A percentile compares a stretch with the other conserved stretches of the same genome.
phyloP scores from a whole-genome alignment of 2,113 vertebrate genomes.

The Oryzias celebensis region DNA sequence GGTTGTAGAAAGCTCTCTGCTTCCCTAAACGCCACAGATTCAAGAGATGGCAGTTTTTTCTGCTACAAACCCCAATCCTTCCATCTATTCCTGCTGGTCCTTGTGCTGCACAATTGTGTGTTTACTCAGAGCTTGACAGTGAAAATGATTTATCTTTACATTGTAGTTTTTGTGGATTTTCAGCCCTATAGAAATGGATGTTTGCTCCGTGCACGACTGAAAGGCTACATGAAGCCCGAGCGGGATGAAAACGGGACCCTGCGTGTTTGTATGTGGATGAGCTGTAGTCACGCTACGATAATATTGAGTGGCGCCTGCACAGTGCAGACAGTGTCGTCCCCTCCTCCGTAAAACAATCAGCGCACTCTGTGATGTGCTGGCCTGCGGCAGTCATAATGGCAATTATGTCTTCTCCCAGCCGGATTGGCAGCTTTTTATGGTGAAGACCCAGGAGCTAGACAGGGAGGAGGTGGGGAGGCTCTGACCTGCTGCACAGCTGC shows the following conservation, averaged over 20 bases:
- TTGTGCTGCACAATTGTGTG: slow-evolving; percentile 36
- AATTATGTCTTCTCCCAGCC: slow-evolving; percentile 58
- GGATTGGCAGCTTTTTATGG: slow-evolving; percentile 48
- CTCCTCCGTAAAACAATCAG: slow-evolving; percentile 59
- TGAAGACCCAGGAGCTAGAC: slow-evolving; percentile 44
- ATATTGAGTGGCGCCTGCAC: slow-evolving; percentile 63
- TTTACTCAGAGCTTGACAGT: slow-evolving; percentile 55
- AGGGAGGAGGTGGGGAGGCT: slow-evolving; percentile 19
- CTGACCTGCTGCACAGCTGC: slow-evolving; percentile 64
- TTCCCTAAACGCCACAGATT: slow-evolving; percentile 19
- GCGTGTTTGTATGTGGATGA: slow-evolving; percentile 41
- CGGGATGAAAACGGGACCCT: slow-evolving; percentile 21
- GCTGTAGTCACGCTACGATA: slow-evolving; percentile 69
- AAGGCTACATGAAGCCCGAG: slow-evolving; percentile 43
- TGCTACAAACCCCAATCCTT: slow-evolving; percentile 44
- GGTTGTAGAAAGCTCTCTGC: slow-evolving; percentile 40
- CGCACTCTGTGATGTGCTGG: slow-evolving; percentile 61
- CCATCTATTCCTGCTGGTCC: slow-evolving; percentile 55
- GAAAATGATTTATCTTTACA: background rate
- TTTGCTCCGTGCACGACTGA: slow-evolving; percentile 54
- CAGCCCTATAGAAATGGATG: slow-evolving; percentile 43
- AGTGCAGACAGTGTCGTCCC: slow-evolving; percentile 55
- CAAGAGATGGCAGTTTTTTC: slow-evolving; percentile 50
- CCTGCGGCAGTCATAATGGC: slow-evolving; percentile 60
- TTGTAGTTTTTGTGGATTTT: slow-evolving; percentile 16